Conservation (phyloP, 1,140 invertebrate genomes). For the Drosophila elegans region DNA sequence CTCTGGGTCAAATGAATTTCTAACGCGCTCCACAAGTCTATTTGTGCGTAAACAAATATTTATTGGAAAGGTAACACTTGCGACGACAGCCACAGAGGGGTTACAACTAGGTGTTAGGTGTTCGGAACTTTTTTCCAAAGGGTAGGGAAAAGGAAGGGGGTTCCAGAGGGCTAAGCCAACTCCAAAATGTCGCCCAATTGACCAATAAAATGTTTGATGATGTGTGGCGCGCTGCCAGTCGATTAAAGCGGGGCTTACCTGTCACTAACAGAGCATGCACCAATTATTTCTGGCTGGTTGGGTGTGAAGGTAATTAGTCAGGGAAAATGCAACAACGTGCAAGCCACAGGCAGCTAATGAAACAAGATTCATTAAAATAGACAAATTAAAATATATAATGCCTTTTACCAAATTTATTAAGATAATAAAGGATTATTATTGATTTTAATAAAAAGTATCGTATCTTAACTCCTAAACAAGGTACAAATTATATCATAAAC, state of each 20-base stretch:
- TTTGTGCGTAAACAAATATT: slow-evolving; percentile 82
- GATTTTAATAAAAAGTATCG: no score
- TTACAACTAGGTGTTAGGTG: slow-evolving; percentile 10
- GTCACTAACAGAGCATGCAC: slow-evolving; percentile 22
- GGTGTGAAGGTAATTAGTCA: slow-evolving; percentile 17
- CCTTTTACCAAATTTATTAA: no score
- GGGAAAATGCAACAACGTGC: not conserved
- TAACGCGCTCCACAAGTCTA: slow-evolving; percentile 75
- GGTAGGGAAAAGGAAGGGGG: slow-evolving; percentile 1
- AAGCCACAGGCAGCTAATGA: not conserved
- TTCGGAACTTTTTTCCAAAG: not conserved
- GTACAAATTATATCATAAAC: no score
- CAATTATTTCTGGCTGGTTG: slow-evolving; percentile 65
- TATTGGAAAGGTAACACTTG: slow-evolving; percentile 82
- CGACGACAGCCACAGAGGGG: slow-evolving; percentile 30
- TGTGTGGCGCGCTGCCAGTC: slow-evolving; percentile 55
- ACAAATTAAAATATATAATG: no score
- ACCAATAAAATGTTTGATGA: slow-evolving; percentile 73
- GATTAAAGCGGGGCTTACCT: slow-evolving; percentile 16
- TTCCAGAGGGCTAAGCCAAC: not conserved
- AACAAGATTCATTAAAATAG: not conserved
- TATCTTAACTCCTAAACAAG: no score
- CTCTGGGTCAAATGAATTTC: slow-evolving; percentile 47
- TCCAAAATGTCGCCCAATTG: slow-evolving; percentile 68
- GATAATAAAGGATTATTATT: no score